These are phyloP conservation scores for Frieseomelitta varia DNA, from an alignment of 1,140 invertebrate genomes.

Conservation along the genomic window DNA sequence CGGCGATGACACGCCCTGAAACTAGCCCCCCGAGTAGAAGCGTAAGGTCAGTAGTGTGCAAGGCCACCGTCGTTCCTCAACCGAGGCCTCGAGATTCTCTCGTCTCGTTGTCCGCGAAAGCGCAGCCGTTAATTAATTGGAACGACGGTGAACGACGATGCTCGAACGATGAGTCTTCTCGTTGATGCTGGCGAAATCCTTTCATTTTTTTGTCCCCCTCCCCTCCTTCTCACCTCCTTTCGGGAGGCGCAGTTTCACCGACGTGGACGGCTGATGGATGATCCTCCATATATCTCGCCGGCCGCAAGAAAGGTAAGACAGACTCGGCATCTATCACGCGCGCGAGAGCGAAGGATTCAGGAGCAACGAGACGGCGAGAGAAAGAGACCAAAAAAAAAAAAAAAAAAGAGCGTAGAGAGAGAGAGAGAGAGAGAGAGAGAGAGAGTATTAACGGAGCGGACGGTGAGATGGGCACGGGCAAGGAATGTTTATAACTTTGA, in stretches of 20 bases:
- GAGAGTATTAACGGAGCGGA: conserved; percentile 58
- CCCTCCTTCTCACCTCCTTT: conserved; percentile 2
- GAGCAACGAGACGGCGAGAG: neutral
- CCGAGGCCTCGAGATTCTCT: too few species aligned
- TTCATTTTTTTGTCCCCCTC: too few species aligned
- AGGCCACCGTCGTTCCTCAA: too few species aligned
- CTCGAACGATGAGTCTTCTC: too few species aligned
- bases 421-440: conserved; percentile 1
- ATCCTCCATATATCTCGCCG: conserved; percentile 65
- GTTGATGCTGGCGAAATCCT: too few species aligned
- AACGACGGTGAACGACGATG: conserved; percentile 17
- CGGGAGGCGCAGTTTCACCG: conserved; percentile 34
- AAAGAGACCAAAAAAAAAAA: neutral
- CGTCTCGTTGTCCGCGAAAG: too few species aligned
- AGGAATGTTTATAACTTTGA: conserved; percentile 69
- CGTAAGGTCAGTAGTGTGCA: too few species aligned
- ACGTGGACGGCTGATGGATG: conserved; percentile 65
- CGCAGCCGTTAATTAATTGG: neutral
- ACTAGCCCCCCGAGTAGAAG: too few species aligned
- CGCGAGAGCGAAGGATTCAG: neutral
- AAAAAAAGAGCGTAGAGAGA: neutral
- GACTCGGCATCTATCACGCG: conserved; percentile 65
- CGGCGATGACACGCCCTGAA: too few species aligned
- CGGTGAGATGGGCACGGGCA: conserved; percentile 26
- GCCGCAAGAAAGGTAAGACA: conserved; percentile 68